Percentiles rank a stretch among this genome's conserved stretches.
phyloP scores from a whole-genome alignment of 2,797 vertebrate species.

The Alauda arvensis region DNA sequence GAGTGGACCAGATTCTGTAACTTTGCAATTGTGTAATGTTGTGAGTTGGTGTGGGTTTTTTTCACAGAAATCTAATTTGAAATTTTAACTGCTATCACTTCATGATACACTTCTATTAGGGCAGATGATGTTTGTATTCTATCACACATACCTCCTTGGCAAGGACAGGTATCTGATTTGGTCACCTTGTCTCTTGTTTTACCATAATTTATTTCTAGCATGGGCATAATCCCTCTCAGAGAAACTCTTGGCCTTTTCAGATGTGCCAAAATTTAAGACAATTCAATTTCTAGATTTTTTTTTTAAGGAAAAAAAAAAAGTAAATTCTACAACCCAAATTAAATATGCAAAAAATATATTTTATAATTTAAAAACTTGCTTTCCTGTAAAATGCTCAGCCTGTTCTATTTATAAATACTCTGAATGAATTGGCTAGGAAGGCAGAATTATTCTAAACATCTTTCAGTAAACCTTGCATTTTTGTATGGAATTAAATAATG shows the following conservation, averaged over 20 bases:
- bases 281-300: neutral
- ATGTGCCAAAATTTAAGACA: neutral
- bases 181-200: neutral
- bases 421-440: neutral
- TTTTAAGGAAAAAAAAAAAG: neutral
- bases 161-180: fast-evolving
- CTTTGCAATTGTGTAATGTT: neutral
- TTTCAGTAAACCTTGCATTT: neutral
- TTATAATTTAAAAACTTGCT: neutral
- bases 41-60: neutral
- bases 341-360: neutral
- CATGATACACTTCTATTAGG: neutral
- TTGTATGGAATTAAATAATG: fast-evolving
- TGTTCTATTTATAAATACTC: neutral
- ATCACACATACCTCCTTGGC: neutral
- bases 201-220: neutral
- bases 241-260: neutral
- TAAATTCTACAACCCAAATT: fast-evolving
- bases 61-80: neutral
- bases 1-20: neutral
- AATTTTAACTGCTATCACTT: neutral
- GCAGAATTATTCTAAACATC: neutral
- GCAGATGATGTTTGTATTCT: neutral
- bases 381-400: neutral
- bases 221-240: neutral